A percentile compares a stretch with the other conserved stretches of the same genome.
Conservation (phyloP, 2,888 invertebrate species). For the Yponomeuta cagnagella region DNA sequence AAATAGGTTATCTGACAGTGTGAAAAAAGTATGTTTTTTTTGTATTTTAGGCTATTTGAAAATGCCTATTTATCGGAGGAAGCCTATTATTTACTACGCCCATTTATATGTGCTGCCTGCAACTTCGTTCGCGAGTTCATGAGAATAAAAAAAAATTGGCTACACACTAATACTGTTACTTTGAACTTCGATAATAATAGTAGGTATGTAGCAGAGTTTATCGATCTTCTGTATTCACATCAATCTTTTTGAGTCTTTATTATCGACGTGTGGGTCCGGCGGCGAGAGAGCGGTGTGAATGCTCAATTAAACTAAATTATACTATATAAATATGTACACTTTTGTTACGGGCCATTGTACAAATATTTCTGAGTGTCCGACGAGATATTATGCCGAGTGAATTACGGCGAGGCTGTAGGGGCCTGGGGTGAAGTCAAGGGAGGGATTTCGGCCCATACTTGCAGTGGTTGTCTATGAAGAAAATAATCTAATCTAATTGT, state of each 20-base stretch:
- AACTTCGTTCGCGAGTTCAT: too few relatives aligned
- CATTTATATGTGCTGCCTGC: too few relatives aligned
- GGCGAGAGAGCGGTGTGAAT: slow-evolving; percentile 34
- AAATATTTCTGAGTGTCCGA: slow-evolving; percentile 26
- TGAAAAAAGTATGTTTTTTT: too few relatives aligned
- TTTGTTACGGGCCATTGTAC: slow-evolving; percentile 26
- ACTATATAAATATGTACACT: slow-evolving; percentile 44
- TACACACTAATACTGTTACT: too few relatives aligned
- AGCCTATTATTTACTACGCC: too few relatives aligned
- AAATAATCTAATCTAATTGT: too few relatives aligned
- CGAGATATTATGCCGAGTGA: slow-evolving; percentile 23
- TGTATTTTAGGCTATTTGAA: too few relatives aligned
- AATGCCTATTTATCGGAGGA: too few relatives aligned
- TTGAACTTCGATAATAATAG: too few relatives aligned
- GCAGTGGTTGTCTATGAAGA: not conserved
- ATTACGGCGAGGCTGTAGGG: slow-evolving; percentile 16
- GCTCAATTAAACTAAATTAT: slow-evolving; percentile 55
- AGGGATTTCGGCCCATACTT: not conserved
- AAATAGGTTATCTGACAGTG: too few relatives aligned
- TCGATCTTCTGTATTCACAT: not conserved
- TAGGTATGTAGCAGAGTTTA: not conserved
- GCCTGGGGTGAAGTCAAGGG: not conserved
- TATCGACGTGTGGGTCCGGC: slow-evolving; percentile 63
- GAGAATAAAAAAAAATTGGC: too few relatives aligned
- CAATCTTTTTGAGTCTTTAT: slow-evolving; percentile 33